Evolutionary conservation across 2,113 vertebrate species (phyloP).

Genomic region (Piaya cayana): DNA sequence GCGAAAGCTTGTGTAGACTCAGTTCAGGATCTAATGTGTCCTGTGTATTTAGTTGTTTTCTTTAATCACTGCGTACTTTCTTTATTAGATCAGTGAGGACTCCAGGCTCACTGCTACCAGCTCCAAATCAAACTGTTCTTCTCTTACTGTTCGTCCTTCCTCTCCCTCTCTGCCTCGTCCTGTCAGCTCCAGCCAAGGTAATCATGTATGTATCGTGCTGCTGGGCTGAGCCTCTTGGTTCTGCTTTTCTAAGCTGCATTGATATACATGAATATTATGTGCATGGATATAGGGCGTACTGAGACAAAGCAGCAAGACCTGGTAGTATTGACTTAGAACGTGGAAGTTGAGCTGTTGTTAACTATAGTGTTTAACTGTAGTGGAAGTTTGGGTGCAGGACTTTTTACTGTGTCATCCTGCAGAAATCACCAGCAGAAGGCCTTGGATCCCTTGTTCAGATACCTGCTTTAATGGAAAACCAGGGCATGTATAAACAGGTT

Average conservation of each 20-base stretch:
- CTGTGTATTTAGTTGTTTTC: background rate
- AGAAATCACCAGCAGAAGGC: background rate
- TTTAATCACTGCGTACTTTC: slow-evolving; percentile 70
- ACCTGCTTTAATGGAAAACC: background rate
- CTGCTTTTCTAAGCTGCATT: slow-evolving; percentile 71
- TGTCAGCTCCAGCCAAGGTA: slow-evolving; percentile 97
- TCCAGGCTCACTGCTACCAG: slow-evolving; percentile 80
- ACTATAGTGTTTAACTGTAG: background rate
- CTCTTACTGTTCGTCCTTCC: slow-evolving; percentile 74
- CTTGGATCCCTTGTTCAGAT: background rate
- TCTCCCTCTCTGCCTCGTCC: slow-evolving; percentile 86
- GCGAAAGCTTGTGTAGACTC: background rate
- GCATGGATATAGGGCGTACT: background rate
- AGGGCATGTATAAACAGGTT: background rate
- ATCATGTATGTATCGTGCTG: slow-evolving; percentile 87
- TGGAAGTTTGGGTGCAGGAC: background rate
- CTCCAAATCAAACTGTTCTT: slow-evolving; percentile 77
- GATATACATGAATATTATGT: slow-evolving; percentile 64
- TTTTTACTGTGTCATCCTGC: background rate
- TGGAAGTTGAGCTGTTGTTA: background rate
- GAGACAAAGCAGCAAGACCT: background rate
- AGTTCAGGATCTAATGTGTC: background rate
- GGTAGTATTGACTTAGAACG: background rate
- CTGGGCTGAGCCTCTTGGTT: slow-evolving; percentile 72
- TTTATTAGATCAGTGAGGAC: slow-evolving; percentile 91